Conservation (phyloP, 92 coral and sea anemone species). For the Muricea muricata region DNA sequence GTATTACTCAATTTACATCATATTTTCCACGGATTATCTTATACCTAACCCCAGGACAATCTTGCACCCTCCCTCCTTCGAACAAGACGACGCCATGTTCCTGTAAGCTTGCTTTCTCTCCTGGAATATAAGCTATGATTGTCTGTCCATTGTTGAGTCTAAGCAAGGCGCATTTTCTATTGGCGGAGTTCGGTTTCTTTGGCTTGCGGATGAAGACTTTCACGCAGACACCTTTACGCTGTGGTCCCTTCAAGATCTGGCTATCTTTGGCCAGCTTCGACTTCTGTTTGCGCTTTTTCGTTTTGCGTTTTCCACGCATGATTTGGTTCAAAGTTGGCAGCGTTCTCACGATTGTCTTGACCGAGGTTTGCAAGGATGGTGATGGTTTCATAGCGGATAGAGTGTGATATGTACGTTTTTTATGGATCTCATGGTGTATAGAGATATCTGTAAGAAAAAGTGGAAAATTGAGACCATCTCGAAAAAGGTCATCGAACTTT, state of each 20-base stretch:
- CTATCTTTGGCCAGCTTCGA: slow-evolving; percentile 71
- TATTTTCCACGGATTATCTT: slow-evolving; percentile 91
- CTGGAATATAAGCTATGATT: slow-evolving; percentile 93
- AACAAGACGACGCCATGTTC: slow-evolving; percentile 97
- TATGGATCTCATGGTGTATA: not conserved
- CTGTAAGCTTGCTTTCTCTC: slow-evolving; percentile 84
- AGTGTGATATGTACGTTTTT: not conserved
- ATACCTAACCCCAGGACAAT: slow-evolving; percentile 95
- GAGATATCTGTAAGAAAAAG: not conserved
- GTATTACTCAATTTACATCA: slow-evolving; percentile 75
- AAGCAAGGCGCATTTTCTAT: slow-evolving; percentile 90
- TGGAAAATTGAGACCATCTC: too few relatives aligned
- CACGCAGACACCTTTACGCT: slow-evolving; percentile 92
- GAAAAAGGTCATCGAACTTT: too few relatives aligned
- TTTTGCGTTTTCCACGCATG: slow-evolving; percentile 79
- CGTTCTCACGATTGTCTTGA: not conserved
- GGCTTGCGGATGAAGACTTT: slow-evolving; percentile 93
- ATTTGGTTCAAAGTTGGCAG: slow-evolving; percentile 90
- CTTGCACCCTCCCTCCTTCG: slow-evolving; percentile 96
- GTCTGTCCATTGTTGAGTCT: slow-evolving; percentile 91
- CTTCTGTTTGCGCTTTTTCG: slow-evolving; percentile 71
- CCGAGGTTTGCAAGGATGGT: not conserved
- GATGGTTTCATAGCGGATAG: not conserved
- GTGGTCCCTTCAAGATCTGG: slow-evolving; percentile 89
- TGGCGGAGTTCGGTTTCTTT: slow-evolving; percentile 96